Conservation (phyloP, 2,797 vertebrate species). For the Notoglanidium macrostoma region DNA sequence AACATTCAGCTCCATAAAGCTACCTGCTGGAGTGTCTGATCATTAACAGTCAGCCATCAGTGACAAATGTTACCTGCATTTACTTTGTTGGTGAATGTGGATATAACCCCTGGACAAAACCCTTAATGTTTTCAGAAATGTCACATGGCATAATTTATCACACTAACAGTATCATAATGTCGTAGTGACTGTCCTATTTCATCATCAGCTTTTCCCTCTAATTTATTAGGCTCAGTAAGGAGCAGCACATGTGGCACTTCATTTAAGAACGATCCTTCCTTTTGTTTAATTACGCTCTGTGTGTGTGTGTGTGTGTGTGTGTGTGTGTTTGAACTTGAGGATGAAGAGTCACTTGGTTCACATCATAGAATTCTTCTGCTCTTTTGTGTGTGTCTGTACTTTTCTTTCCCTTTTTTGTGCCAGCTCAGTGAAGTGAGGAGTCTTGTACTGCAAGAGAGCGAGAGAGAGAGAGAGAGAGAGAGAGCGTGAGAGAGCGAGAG, state of each 20-base stretch:
- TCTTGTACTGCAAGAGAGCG: slow-evolving; percentile 22
- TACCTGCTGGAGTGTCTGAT: neutral
- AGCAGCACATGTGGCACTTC: slow-evolving; percentile 7
- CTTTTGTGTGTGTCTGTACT: slow-evolving; percentile 31
- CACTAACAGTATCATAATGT: neutral
- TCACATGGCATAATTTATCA: slow-evolving; percentile 1
- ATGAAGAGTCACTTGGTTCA: slow-evolving; percentile 38
- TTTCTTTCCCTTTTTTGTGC: slow-evolving; percentile 24
- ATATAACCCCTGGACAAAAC: neutral
- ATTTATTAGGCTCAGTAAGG: neutral
- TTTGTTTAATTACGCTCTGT: neutral
- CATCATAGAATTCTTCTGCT: slow-evolving; percentile 19
- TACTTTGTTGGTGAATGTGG: neutral
- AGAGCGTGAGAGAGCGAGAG: neutral
- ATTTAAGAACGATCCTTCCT: neutral
- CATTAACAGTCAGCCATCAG: neutral
- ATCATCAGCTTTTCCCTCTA: neutral
- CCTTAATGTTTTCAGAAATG: neutral
- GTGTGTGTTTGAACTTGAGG: slow-evolving; percentile 11
- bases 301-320: slow-evolving; percentile 10
- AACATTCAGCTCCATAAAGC: neutral
- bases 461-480: slow-evolving; percentile 14
- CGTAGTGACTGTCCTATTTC: neutral
- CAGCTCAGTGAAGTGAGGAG: slow-evolving; percentile 25
- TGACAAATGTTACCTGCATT: neutral